phyloP scores from a whole-genome alignment of 53 echinoderm and acorn worm genomes.

The Arbacia lixula region DNA sequence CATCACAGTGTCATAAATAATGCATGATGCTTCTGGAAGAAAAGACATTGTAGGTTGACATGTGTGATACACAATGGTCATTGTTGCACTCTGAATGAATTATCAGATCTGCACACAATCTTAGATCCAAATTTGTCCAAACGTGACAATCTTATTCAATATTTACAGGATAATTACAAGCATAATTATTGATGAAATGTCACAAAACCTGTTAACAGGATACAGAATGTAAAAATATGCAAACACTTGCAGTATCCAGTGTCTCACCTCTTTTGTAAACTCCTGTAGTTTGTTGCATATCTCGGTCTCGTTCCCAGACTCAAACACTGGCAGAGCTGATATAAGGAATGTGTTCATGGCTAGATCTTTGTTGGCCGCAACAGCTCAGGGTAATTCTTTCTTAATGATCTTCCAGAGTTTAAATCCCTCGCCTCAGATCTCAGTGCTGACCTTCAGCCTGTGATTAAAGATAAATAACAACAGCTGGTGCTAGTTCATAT shows the following conservation, averaged over 20 bases:
- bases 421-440: neutral
- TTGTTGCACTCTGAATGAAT: too few species aligned
- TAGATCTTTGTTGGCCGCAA: neutral
- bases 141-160: too few species aligned
- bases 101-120: too few species aligned
- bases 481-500: too few species aligned
- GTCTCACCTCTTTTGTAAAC: conserved; percentile 94
- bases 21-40: too few species aligned
- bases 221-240: neutral
- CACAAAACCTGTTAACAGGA: too few species aligned
- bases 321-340: conserved; percentile 76
- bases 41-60: too few species aligned
- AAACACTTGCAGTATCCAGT: neutral
- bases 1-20: too few species aligned
- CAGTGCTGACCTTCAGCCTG: neutral
- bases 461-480: neutral
- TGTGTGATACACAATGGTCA: too few species aligned
- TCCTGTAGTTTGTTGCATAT: conserved; percentile 99
- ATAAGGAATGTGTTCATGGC: conserved; percentile 44
- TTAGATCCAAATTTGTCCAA: too few species aligned
- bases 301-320: conserved; percentile 80
- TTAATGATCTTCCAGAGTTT: neutral
- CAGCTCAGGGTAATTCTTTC: neutral
- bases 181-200: too few species aligned
- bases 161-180: too few species aligned